Base-by-base conservation (phyloP, 2,888 invertebrate species). In the Archips xylosteana region DNA sequence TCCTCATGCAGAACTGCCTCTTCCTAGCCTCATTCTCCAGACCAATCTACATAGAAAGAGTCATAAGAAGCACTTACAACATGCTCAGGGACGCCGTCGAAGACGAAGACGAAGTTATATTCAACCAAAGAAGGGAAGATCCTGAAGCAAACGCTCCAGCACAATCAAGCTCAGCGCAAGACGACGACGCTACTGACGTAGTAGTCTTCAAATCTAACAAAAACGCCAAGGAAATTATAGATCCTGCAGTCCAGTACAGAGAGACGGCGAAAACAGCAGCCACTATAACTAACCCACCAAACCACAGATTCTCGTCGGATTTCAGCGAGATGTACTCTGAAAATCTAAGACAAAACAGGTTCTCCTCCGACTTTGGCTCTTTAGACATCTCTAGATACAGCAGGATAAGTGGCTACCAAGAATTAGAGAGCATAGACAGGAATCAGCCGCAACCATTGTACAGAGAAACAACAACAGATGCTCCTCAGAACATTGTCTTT, bases 61-160 rank as follows among this genome's bases (percentile, higher is more conserved):
- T 92, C 2, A 86, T 95, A n/a, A 85, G 88, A 78, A 86, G 87
- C 70, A 94, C 92, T 0, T 94, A 95, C 77, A 95, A 94, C 76
- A 92, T 92, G 87, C 81, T 94, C 1, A 81, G 92, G 71, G 94
- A 92, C 36, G 91, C 90, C 0, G 90, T 86, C 0, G 95, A 95
- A 73, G 95, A 95, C 66, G 95, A 95, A 23, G 96, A 96, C 78
- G 95, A 95, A 84, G 95, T 95, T 3, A 95, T 96, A 78, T 95
- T 95, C 78, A 93, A 92, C 77, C 90, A 90, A 85, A 85, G 78
- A 61, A 76, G 77, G 73, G 70, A 75, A 76, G 74, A 75, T 73
- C 69, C 76, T 36, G 75, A 76, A 51, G 60, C 66, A 3, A 70
- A 75, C 3, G 63, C 69, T 15, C 59, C 49, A 71, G 57, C 54